Conservation (phyloP, 2,797 vertebrate species). For the Notamacropus eugenii region DNA sequence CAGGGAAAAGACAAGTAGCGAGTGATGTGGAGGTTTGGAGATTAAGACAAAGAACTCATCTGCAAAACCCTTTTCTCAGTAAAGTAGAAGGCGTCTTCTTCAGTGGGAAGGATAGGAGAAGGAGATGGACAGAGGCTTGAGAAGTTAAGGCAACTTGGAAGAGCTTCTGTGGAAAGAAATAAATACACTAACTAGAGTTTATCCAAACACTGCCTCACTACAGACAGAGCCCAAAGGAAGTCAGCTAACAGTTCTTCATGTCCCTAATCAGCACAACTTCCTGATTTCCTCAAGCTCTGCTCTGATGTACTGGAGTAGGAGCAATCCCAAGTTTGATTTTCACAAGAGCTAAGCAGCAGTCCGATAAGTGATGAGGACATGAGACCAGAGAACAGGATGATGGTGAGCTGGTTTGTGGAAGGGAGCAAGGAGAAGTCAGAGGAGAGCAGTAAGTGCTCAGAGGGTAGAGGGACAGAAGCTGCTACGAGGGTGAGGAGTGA, state of each 20-base stretch:
- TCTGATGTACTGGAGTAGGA: background rate
- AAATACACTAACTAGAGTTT: background rate
- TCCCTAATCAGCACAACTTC: background rate
- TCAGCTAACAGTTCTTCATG: background rate
- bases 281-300: background rate
- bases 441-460: background rate
- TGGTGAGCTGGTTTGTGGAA: background rate
- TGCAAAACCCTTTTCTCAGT: background rate
- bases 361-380: background rate
- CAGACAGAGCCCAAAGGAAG: background rate
- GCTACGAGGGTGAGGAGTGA: background rate
- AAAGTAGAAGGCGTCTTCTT: background rate
- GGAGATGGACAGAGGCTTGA: background rate
- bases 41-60: background rate
- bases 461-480: background rate
- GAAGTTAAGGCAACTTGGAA: background rate
- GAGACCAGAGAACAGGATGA: background rate
- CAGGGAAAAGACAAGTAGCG: background rate
- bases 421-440: background rate
- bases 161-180: background rate
- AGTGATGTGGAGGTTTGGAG: background rate
- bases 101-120: background rate
- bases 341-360: background rate
- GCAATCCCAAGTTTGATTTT: background rate
- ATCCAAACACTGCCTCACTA: background rate